Percentiles rank a stretch among this genome's conserved stretches.
These are phyloP conservation scores for Heliconius melpomene DNA, from an alignment of 1,140 invertebrate genomes.

Conservation along the genomic window DNA sequence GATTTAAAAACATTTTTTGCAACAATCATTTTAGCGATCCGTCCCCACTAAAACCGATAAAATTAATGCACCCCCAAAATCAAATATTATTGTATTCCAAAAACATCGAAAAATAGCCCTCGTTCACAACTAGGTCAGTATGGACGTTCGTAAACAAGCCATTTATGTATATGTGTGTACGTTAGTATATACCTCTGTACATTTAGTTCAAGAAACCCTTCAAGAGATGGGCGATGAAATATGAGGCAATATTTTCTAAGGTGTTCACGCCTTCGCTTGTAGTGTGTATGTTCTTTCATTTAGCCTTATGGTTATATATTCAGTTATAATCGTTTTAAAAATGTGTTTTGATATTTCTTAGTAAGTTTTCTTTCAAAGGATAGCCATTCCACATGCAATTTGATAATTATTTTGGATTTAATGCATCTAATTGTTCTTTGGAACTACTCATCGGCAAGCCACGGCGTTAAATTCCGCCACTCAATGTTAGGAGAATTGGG, in stretches of 20 bases:
- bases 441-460: no score
- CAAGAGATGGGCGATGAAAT: slow-evolving; percentile 19
- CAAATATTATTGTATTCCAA: slow-evolving; percentile 20
- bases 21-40: no score
- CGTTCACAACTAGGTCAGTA: slow-evolving; percentile 19
- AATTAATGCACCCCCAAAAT: slow-evolving; percentile 22
- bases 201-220: slow-evolving; percentile 25
- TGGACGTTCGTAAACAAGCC: slow-evolving; percentile 19
- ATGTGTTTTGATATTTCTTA: no score
- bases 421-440: no score
- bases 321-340: no score
- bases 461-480: no score
- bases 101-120: not conserved
- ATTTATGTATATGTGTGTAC: not conserved
- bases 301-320: not conserved
- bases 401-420: no score
- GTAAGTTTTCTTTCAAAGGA: no score
- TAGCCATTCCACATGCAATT: no score
- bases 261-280: slow-evolving; percentile 7
- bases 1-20: no score
- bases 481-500: no score
- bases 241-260: slow-evolving; percentile 25
- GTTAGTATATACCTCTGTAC: not conserved
- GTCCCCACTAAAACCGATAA: not conserved
- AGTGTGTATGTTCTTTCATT: not conserved